Conservation (phyloP, 2,888 invertebrate genomes). For the Pristionchus fissidentatus region DNA sequence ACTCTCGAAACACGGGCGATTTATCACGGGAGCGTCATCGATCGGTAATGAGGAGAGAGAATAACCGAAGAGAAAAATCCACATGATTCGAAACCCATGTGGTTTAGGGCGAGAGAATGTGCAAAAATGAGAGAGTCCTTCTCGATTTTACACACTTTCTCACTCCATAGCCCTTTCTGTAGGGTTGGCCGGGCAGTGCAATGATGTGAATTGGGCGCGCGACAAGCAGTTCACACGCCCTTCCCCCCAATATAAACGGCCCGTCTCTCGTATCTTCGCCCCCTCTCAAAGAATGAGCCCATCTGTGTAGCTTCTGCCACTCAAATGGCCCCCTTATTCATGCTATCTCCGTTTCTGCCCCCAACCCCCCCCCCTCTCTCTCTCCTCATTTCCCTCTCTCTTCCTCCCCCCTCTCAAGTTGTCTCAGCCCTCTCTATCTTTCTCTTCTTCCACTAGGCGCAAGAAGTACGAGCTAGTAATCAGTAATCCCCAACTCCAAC, state of each 20-base stretch:
- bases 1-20: not conserved
- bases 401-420: not conserved
- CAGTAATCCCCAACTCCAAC: conserved; percentile 8
- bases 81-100: too few species aligned
- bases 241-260: conserved; percentile 19
- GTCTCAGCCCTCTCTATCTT: too few species aligned
- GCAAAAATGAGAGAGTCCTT: too few species aligned
- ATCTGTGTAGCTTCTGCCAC: conserved; percentile 45
- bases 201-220: not conserved
- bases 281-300: conserved; percentile 31
- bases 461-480: conserved; percentile 27
- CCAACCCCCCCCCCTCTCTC: not conserved
- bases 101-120: too few species aligned
- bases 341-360: conserved; percentile 35
- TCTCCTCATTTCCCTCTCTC: conserved; percentile 27
- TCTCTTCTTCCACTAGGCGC: not conserved
- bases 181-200: too few species aligned
- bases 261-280: not conserved
- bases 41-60: not conserved
- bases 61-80: not conserved
- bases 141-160: too few species aligned
- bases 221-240: not conserved
- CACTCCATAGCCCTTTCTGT: too few species aligned
- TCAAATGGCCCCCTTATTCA: conserved; percentile 42
- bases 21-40: not conserved